These are phyloP conservation scores for Zygaena filipendulae DNA, from an alignment of 2,888 invertebrate species.

Conservation along the genomic window DNA sequence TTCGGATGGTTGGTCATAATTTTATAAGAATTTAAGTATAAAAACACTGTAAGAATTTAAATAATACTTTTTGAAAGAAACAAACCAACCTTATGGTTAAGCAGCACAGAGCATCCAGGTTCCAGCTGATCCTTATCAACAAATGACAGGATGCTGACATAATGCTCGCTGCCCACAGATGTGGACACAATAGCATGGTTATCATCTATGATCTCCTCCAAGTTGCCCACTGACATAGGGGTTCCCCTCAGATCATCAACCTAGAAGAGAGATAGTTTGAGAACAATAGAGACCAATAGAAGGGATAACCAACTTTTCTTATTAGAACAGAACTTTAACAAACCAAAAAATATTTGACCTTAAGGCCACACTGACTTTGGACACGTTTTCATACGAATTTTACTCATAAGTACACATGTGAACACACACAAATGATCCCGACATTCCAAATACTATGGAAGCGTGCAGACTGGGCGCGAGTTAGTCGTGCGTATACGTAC, in stretches of 20 bases:
- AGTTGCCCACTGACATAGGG: slow-evolving; percentile 99
- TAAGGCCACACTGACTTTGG: not conserved
- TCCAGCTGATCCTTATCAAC: slow-evolving; percentile 99
- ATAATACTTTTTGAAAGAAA: no score
- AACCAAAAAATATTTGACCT: slow-evolving; percentile 1
- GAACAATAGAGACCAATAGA: no score
- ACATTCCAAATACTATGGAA: no score
- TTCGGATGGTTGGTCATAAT: no score
- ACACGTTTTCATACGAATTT: no score
- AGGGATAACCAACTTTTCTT: no score
- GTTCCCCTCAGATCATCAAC: slow-evolving; percentile 99
- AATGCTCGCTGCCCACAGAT: slow-evolving; percentile 98
- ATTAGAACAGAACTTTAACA: not conserved
- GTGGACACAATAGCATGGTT: slow-evolving; percentile 99
- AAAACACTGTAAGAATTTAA: no score
- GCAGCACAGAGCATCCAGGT: slow-evolving; percentile 97
- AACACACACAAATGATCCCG: no score
- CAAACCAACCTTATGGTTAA: slow-evolving; percentile 89
- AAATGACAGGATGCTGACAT: slow-evolving; percentile 98
- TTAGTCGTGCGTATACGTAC: no score
- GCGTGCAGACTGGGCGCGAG: no score
- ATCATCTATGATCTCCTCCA: slow-evolving; percentile 99
- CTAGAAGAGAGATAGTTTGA: slow-evolving; percentile 27
- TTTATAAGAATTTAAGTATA: no score
- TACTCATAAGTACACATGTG: no score